A percentile compares a stretch with the other conserved stretches of the same genome.
phyloP scores from a whole-genome alignment of 2,888 invertebrate genomes.

The Sesia bembeciformis region DNA sequence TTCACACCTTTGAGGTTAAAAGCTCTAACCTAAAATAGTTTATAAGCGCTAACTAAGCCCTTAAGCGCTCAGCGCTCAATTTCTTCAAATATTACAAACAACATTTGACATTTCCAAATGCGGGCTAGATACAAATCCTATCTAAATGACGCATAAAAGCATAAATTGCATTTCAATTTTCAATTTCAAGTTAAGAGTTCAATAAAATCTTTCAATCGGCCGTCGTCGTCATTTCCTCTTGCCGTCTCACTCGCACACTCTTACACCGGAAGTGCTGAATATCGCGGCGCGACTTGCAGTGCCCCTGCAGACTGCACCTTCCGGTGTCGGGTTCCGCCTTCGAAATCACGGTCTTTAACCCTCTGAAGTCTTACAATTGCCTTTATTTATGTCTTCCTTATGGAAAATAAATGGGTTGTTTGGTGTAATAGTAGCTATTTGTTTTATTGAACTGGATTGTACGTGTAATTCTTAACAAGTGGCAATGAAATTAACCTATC shows the following conservation, averaged over 20 bases:
- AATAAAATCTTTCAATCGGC: constrained; percentile 39
- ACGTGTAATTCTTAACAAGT: too few species aligned
- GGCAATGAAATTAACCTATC: too few species aligned
- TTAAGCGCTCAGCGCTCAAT: too few species aligned
- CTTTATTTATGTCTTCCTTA: constrained; percentile 28
- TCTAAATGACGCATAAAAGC: too few species aligned
- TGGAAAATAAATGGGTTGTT: neutral
- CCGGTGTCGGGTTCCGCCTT: constrained; percentile 54
- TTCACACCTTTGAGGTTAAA: too few species aligned
- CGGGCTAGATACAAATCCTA: too few species aligned
- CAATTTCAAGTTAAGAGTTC: constrained; percentile 1
- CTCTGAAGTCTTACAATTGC: constrained; percentile 23
- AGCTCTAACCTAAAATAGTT: too few species aligned
- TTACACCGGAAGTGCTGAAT: constrained; percentile 51
- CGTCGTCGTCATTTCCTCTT: constrained; percentile 52
- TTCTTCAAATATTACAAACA: too few species aligned
- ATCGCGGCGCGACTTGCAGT: constrained; percentile 39
- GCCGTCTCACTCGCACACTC: constrained; percentile 22
- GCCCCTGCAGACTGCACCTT: constrained; percentile 53
- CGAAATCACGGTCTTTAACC: constrained; percentile 20
- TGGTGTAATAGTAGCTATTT: too few species aligned
- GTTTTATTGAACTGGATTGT: too few species aligned
- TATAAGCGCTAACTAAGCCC: too few species aligned
- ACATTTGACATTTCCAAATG: too few species aligned
- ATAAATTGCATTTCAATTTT: neutral